phyloP scores from a whole-genome alignment of 2,797 vertebrate species.

The Scolopax bukidnonensis region DNA sequence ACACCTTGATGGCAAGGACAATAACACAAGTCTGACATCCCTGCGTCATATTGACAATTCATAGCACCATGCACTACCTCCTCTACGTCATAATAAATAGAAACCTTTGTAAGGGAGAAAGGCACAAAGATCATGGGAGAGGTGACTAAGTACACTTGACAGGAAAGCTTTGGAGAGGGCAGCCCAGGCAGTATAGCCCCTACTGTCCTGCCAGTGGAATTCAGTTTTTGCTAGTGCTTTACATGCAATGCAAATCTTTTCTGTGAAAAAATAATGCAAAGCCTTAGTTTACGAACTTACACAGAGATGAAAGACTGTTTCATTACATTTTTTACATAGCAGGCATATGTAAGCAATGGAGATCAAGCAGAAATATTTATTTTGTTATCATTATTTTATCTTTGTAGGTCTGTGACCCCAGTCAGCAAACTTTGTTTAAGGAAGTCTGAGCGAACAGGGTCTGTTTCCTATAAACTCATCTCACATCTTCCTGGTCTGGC shows the following conservation, averaged over 20 bases:
- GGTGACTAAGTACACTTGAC: background rate
- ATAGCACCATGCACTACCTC: fast-evolving
- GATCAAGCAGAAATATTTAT: conserved; percentile 61
- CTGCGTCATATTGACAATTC: background rate
- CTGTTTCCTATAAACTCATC: conserved; percentile 62
- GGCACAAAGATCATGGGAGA: fast-evolving
- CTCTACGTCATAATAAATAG: fast-evolving
- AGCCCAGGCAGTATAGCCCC: background rate
- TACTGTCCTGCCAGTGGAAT: background rate
- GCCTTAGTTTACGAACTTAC: background rate
- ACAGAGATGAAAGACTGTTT: conserved; percentile 13
- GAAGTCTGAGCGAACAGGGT: conserved; percentile 37
- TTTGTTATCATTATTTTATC: conserved; percentile 63
- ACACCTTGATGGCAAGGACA: background rate
- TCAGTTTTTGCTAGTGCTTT: background rate
- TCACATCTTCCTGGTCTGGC: conserved; percentile 49
- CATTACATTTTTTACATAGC: conserved; percentile 31
- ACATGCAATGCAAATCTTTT: background rate
- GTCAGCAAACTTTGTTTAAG: conserved; percentile 52
- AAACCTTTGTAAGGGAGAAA: background rate
- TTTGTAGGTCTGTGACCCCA: conserved; percentile 30
- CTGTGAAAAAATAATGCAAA: background rate
- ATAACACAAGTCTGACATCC: background rate
- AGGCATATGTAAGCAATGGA: background rate
- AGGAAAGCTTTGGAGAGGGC: background rate